A percentile compares a stretch with the other conserved stretches of the same genome.
These are phyloP conservation scores for Cinclus cinclus DNA, from an alignment of 2,113 vertebrate genomes.

Conservation along the genomic window DNA sequence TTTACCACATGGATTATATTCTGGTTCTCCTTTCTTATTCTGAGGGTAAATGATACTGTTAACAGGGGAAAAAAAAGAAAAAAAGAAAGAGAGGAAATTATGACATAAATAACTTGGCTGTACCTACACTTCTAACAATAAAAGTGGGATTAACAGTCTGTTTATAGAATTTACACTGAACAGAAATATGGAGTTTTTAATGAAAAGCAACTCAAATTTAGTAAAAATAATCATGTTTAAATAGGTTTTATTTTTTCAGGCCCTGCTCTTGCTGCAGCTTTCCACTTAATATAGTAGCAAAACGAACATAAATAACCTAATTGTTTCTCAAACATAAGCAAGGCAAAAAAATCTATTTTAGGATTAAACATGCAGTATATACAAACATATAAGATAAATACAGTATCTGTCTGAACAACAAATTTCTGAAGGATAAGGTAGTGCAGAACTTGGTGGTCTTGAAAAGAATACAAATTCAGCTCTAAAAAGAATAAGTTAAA, in stretches of 20 bases:
- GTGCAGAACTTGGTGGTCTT: not conserved
- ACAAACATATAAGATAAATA: not conserved
- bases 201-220: not conserved
- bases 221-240: not conserved
- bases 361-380: not conserved
- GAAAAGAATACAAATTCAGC: not conserved
- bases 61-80: constrained; percentile 18
- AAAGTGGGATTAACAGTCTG: not conserved
- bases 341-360: not conserved
- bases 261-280: not conserved
- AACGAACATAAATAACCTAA: not conserved
- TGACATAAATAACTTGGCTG: not conserved
- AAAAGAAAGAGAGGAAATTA: not conserved
- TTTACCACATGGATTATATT: constrained; percentile 98
- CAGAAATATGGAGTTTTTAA: not conserved
- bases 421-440: not conserved
- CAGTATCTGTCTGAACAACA: not conserved
- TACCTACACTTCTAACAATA: not conserved
- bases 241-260: not conserved
- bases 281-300: not conserved
- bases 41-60: constrained; percentile 96
- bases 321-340: not conserved
- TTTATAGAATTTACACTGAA: not conserved
- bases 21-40: constrained; percentile 93
- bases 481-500: not conserved